phyloP scores from a whole-genome alignment of 1,140 invertebrate species.

The Caenorhabditis tropicalis region DNA sequence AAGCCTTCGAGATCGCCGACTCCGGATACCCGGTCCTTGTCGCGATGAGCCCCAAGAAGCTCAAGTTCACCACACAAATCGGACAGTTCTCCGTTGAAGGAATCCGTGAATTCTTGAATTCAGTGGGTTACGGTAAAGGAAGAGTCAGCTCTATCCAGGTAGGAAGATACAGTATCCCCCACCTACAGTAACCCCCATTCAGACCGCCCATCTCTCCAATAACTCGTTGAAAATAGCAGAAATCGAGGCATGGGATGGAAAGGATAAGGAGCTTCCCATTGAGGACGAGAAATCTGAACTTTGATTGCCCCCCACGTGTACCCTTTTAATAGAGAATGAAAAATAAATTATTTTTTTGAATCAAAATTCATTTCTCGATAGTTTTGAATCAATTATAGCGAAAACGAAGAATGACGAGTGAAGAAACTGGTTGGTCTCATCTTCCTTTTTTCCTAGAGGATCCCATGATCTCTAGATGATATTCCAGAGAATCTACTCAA shows the following conservation, averaged over 20 bases:
- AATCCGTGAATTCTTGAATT: constrained; percentile 15
- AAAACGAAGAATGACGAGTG: too few relatives aligned
- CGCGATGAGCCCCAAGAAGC: background rate
- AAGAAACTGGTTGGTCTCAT: too few relatives aligned
- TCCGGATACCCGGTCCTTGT: background rate
- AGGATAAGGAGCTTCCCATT: background rate
- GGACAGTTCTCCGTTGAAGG: background rate
- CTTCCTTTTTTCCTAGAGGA: too few relatives aligned
- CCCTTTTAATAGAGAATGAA: too few relatives aligned
- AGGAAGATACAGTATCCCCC: background rate
- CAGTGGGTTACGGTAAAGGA: background rate
- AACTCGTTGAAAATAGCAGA: background rate
- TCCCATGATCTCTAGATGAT: too few relatives aligned
- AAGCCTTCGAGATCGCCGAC: background rate
- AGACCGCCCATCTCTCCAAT: background rate
- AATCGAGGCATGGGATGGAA: constrained; percentile 7
- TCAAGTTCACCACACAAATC: constrained; percentile 13
- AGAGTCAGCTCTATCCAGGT: background rate
- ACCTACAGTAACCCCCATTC: too few relatives aligned
- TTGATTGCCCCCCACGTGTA: too few relatives aligned
- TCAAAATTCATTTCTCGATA: too few relatives aligned
- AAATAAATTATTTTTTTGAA: too few relatives aligned
- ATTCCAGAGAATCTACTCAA: too few relatives aligned
- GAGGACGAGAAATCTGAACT: background rate
- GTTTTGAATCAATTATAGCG: too few relatives aligned